Base-by-base conservation (phyloP, 1,140 invertebrate species). In the Drosophila nigromelanica region DNA sequence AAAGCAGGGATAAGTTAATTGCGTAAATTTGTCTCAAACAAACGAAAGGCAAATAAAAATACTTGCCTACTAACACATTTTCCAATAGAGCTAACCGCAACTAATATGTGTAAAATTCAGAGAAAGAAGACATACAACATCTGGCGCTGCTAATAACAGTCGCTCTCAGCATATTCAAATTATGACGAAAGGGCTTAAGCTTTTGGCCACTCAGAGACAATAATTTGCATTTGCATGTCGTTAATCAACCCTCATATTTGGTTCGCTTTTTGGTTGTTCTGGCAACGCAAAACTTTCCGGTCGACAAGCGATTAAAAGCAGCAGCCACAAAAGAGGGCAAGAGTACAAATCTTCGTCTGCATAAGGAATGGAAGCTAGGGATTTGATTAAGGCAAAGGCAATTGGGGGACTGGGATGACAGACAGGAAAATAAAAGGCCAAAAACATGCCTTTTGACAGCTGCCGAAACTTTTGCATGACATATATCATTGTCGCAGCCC, bases 401-500 rank as follows among this genome's bases (percentile, higher is more conserved):
- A 62, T 62, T 30, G 62, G 30, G 40, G 30, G 40, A 27, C 21
- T 42, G 63, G 43, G 27, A 55, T 67, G 37, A 27, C 35, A 39
- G 40, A 39, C 74, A 82, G 69, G 63, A 78, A 81, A 81, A 81
- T 74, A 76, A 81, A 81, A 81, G 70, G 68, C 64, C 79, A 77
- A 81, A 78, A 83, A 78, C 76, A 83, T 78, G 69, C 69, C 77
- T 86, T 86, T 75, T 86, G 81, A 80, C 81, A 86, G 81, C 77
- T 86, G 77, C 73, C 81, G 81, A 85, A 86, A 86, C 81, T 86
- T 86, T 77, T 83, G 78, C 75, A 78, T 87, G 71, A 87, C 82
- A 87, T 87, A 86, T 87, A 87, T 87, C 82, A 87, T 72, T 87
- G 82, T 87, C 82, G 82, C 78, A 86, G 78, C 86, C 80, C 81